A percentile compares a stretch with the other conserved stretches of the same genome.
These are phyloP conservation scores for Mirounga angustirostris DNA, from an alignment of 2,113 vertebrate species.

Conservation along the genomic window DNA sequence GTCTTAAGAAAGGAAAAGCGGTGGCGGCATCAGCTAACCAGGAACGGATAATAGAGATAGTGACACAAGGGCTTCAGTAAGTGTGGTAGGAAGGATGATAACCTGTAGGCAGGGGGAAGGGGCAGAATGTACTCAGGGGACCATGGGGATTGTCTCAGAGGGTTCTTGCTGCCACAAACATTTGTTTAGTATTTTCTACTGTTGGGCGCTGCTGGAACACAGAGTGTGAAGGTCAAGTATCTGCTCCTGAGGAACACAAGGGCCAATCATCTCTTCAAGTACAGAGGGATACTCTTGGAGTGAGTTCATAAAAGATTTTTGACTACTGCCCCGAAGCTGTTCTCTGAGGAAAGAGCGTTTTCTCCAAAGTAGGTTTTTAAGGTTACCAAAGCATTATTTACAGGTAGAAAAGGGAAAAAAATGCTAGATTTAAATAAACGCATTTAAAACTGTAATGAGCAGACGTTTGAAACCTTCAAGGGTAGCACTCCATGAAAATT, in stretches of 20 bases:
- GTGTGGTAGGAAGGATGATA: not conserved
- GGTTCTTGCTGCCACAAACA: not conserved
- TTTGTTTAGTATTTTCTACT: not conserved
- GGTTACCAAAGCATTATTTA: constrained; percentile 53
- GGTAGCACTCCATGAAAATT: constrained; percentile 76
- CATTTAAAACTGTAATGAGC: constrained; percentile 73
- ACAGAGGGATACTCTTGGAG: not conserved
- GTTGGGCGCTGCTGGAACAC: not conserved
- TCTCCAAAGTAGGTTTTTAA: constrained; percentile 20
- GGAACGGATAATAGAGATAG: not conserved
- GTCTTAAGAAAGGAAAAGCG: not conserved
- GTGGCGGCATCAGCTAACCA: not conserved
- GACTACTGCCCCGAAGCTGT: not conserved
- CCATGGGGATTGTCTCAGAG: not conserved
- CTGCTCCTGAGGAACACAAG: accelerated
- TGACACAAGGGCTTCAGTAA: not conserved
- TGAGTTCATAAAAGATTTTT: not conserved
- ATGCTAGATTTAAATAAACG: constrained; percentile 62
- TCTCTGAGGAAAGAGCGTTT: not conserved
- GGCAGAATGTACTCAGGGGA: not conserved
- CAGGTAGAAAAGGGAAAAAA: constrained; percentile 68
- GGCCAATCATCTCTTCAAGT: not conserved
- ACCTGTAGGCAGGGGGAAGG: not conserved
- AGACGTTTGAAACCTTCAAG: constrained; percentile 76
- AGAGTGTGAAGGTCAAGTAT: not conserved